A percentile compares a stretch with the other conserved stretches of the same genome.
phyloP scores from a whole-genome alignment of 2,113 vertebrate species.

The Aegithalos caudatus region DNA sequence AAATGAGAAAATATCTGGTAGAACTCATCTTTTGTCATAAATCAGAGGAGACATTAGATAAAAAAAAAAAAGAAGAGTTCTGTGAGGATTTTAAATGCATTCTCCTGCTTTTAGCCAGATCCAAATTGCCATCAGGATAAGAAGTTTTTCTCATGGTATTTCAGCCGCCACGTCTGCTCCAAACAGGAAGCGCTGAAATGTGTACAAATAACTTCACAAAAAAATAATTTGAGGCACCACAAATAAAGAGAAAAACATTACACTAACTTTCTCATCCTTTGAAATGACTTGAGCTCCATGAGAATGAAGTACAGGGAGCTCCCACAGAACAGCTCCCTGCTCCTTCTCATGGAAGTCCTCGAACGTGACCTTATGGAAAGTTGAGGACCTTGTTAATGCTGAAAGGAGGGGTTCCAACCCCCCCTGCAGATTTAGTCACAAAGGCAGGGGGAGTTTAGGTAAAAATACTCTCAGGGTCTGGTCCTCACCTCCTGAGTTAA shows the following conservation, averaged over 20 bases:
- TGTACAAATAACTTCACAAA: constrained; percentile 60
- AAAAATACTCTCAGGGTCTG: neutral
- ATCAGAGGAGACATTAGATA: neutral
- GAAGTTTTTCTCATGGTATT: constrained; percentile 61
- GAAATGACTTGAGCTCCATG: constrained; percentile 28
- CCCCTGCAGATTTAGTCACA: neutral
- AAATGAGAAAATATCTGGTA: neutral
- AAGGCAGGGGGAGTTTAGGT: neutral
- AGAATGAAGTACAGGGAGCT: constrained; percentile 6
- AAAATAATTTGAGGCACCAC: constrained; percentile 30
- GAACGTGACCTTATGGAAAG: neutral
- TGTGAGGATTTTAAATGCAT: neutral
- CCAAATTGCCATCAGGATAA: constrained; percentile 37
- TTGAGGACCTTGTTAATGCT: neutral
- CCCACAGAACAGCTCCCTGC: neutral
- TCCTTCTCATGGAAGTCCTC: constrained; percentile 9
- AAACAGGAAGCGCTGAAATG: constrained; percentile 45
- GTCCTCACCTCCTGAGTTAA: neutral
- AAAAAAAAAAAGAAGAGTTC: neutral
- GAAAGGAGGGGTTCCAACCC: neutral
- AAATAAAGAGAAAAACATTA: constrained; percentile 50
- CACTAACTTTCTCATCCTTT: constrained; percentile 53
- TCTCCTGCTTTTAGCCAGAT: neutral
- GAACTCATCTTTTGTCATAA: neutral
- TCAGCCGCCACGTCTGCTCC: constrained; percentile 10